A percentile compares a stretch with the other conserved stretches of the same genome.
Evolutionary conservation across 2,113 vertebrate species (phyloP).

Genomic region (Acanthisitta chloris): DNA sequence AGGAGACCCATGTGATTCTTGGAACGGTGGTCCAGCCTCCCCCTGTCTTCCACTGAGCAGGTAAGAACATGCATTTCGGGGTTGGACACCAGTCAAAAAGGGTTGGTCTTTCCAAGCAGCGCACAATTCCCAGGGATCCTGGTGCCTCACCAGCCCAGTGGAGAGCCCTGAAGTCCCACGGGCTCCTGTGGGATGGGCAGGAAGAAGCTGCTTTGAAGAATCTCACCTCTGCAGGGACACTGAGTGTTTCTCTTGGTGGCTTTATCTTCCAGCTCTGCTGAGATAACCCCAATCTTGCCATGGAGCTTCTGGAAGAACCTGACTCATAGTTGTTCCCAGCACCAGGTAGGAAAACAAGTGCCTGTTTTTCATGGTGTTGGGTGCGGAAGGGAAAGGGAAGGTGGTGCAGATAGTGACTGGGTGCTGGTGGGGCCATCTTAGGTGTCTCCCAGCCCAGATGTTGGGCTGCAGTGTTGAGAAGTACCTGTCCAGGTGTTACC

Average conservation of each 20-base stretch:
- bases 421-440: neutral
- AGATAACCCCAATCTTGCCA: neutral
- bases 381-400: neutral
- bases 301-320: conserved; percentile 42
- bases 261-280: conserved; percentile 49
- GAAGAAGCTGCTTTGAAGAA: neutral
- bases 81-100: conserved; percentile 63
- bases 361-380: neutral
- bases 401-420: neutral
- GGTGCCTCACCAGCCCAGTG: conserved; percentile 30
- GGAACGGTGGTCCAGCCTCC: conserved; percentile 2
- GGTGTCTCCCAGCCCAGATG: neutral
- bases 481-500: neutral
- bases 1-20: neutral
- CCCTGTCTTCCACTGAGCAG: neutral
- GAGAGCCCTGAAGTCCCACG: neutral
- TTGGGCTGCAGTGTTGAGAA: neutral
- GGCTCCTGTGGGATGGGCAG: neutral
- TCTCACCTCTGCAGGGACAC: neutral
- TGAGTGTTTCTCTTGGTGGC: neutral
- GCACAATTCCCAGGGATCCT: conserved; percentile 62
- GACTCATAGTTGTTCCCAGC: conserved; percentile 2
- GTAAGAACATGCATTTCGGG: conserved; percentile 57
- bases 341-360: conserved; percentile 50
- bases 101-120: conserved; percentile 50